These are phyloP conservation scores for Pachyuromys duprasi DNA, from an alignment of 2,797 vertebrate genomes.

Conservation along the genomic window DNA sequence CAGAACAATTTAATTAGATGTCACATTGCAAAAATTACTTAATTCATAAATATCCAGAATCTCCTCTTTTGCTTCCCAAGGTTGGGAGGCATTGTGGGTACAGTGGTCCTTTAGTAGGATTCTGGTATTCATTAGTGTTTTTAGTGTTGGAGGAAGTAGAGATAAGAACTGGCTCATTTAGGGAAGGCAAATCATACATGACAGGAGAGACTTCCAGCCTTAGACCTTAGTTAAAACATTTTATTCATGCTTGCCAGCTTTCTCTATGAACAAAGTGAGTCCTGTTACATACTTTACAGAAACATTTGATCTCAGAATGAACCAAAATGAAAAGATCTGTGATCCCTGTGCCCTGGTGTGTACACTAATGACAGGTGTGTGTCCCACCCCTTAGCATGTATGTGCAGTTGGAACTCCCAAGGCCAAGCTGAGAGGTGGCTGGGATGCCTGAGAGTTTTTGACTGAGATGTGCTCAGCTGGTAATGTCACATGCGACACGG, in stretches of 20 bases:
- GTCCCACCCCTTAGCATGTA: constrained; percentile 81
- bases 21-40: constrained; percentile 47
- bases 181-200: constrained; percentile 24
- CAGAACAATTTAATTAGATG: constrained; percentile 50
- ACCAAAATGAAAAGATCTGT: constrained; percentile 74
- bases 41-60: constrained; percentile 69
- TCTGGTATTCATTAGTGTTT: constrained; percentile 23
- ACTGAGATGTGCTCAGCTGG: constrained; percentile 75
- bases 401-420: constrained; percentile 74
- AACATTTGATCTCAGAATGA: constrained; percentile 87
- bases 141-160: constrained; percentile 62
- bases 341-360: constrained; percentile 75
- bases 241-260: constrained; percentile 35
- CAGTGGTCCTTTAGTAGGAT: constrained; percentile 12
- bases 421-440: constrained; percentile 57
- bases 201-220: constrained; percentile 59
- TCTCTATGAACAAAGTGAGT: constrained; percentile 17
- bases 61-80: constrained; percentile 53
- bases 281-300: constrained; percentile 33
- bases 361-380: constrained; percentile 80
- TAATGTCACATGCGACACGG: constrained; percentile 84
- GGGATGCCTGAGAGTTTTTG: constrained; percentile 77
- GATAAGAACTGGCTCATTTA: constrained; percentile 55
- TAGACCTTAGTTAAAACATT: constrained; percentile 46
- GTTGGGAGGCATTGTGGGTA: constrained; percentile 19